Evolutionary conservation across 2,888 invertebrate species (phyloP).

Genomic region (Acanthosepion esculentum): DNA sequence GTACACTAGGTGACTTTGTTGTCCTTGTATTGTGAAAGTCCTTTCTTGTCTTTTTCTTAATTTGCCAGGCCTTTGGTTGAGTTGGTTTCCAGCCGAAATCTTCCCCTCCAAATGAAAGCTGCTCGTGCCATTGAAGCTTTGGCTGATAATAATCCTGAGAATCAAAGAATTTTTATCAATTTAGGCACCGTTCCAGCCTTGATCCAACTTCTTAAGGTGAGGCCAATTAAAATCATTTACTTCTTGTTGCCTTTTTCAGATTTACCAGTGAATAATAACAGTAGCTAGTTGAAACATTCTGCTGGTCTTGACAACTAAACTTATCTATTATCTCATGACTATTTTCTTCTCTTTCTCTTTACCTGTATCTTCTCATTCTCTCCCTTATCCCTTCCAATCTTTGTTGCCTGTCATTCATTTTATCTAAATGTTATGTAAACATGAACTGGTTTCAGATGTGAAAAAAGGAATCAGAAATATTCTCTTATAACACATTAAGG

Average conservation of each 20-base stretch:
- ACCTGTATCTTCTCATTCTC: no score
- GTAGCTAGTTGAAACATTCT: no score
- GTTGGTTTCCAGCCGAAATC: constrained; percentile 69
- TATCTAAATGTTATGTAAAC: no score
- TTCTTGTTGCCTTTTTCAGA: not conserved
- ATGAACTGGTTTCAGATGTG: no score
- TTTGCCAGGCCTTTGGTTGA: constrained; percentile 72
- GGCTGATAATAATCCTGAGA: constrained; percentile 68
- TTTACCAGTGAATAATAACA: not conserved
- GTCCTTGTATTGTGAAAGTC: not conserved
- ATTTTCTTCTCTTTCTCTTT: no score
- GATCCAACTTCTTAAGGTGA: constrained; percentile 72
- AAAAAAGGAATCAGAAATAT: no score
- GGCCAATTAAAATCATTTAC: not conserved
- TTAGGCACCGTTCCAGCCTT: constrained; percentile 73
- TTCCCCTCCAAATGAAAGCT: constrained; percentile 73
- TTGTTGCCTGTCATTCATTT: no score
- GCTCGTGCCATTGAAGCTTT: constrained; percentile 74
- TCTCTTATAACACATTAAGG: no score
- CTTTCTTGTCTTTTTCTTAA: not conserved
- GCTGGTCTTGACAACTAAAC: no score
- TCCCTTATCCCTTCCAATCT: no score
- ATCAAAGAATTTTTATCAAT: constrained; percentile 71
- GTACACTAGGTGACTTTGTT: no score
- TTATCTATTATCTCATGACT: no score